Conservation (phyloP, 1,140 invertebrate genomes). For the Elysia chlorotica region DNA sequence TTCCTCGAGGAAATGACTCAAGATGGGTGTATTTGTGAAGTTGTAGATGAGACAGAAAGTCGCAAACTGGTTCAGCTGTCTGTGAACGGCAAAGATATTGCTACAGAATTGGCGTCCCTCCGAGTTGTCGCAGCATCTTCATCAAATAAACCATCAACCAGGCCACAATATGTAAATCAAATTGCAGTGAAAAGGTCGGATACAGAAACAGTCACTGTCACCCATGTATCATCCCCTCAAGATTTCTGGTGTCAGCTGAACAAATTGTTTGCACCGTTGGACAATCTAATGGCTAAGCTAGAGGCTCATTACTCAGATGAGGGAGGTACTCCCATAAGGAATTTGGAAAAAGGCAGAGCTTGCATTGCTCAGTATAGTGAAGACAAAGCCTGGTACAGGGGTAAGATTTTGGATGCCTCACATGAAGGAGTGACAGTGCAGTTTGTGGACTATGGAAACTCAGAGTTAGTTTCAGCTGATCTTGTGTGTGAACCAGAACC, state of each 20-base stretch:
- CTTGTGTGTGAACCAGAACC: conserved; percentile 30
- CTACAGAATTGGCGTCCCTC: conserved; percentile 35
- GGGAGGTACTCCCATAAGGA: conserved; percentile 1
- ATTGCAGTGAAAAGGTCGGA: not conserved
- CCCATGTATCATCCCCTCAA: conserved; percentile 37
- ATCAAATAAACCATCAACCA: not conserved
- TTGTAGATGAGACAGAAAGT: conserved; percentile 25
- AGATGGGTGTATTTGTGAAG: conserved; percentile 37
- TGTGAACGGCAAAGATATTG: conserved; percentile 32
- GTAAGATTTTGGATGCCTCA: conserved; percentile 66
- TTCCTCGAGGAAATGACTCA: conserved; percentile 46
- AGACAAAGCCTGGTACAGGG: conserved; percentile 74
- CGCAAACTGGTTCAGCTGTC: conserved; percentile 32
- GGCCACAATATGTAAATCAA: too few relatives aligned
- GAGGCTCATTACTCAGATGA: conserved; percentile 25
- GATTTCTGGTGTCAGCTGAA: conserved; percentile 50
- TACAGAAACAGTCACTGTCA: conserved; percentile 31
- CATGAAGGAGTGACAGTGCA: conserved; percentile 51
- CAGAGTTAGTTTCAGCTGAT: conserved; percentile 49
- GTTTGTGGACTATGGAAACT: conserved; percentile 68
- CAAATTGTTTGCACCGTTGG: conserved; percentile 46
- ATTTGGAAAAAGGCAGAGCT: conserved; percentile 64
- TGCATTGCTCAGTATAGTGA: conserved; percentile 76
- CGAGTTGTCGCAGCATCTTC: conserved; percentile 34
- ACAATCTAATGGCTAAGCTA: conserved; percentile 59